Conservation (phyloP, 2,888 invertebrate genomes). For the Eremobia ochroleuca region DNA sequence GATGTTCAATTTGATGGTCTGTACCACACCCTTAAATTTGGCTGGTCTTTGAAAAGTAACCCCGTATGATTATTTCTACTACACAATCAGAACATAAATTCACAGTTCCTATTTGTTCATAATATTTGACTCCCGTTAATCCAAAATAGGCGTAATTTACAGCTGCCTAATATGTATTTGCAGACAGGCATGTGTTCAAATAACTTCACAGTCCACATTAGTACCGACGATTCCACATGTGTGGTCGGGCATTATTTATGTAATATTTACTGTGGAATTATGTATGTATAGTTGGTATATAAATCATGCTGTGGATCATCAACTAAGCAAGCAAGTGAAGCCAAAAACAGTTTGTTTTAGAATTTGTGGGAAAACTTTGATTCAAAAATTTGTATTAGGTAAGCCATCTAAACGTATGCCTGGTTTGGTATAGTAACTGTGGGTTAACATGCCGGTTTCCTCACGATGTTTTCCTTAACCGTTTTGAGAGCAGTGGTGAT, state of each 20-base stretch:
- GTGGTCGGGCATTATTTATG: slow-evolving; percentile 43
- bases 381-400: background rate
- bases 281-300: slow-evolving; percentile 9
- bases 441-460: too few species aligned
- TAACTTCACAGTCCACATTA: slow-evolving; percentile 40
- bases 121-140: slow-evolving; percentile 34
- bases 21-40: too few species aligned
- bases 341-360: slow-evolving; percentile 3
- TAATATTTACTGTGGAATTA: slow-evolving; percentile 25
- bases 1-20: too few species aligned
- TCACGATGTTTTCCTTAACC: too few species aligned
- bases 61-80: too few species aligned
- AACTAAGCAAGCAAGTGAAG: slow-evolving; percentile 4
- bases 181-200: slow-evolving; percentile 60
- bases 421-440: too few species aligned
- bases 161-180: slow-evolving; percentile 56
- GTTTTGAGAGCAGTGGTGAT: too few species aligned
- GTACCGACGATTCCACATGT: slow-evolving; percentile 34
- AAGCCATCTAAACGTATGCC: background rate
- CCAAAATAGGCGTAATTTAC: slow-evolving; percentile 27
- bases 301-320: slow-evolving; percentile 24
- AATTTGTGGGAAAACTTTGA: slow-evolving; percentile 1
- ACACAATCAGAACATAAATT: slow-evolving; percentile 1
- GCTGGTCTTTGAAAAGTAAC: too few species aligned
- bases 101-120: slow-evolving; percentile 6